These are phyloP conservation scores for Drosophila pandora DNA, from an alignment of 1,140 invertebrate genomes.

Conservation along the genomic window DNA sequence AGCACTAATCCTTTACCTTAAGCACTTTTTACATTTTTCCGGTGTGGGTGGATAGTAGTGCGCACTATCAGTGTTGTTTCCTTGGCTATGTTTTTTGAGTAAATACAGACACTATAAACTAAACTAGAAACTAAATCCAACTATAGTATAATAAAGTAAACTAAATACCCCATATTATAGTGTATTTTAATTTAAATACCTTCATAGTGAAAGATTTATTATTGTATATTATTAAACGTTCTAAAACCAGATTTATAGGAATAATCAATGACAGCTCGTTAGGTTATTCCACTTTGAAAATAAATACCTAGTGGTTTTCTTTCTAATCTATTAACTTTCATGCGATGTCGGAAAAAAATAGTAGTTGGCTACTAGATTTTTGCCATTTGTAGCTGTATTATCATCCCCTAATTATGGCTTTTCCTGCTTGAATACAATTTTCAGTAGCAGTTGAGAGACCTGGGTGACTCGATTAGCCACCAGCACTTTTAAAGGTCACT, in stretches of 20 bases:
- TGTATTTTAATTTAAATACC: not conserved
- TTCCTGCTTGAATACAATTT: not conserved
- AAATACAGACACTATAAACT: not conserved
- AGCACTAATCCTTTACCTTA: slow-evolving; percentile 65
- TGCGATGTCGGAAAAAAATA: no score
- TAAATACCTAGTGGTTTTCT: no score
- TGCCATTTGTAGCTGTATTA: not conserved
- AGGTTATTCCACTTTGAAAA: no score
- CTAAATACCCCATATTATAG: not conserved
- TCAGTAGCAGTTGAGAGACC: not conserved
- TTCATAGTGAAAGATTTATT: no score
- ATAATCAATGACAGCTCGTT: not conserved
- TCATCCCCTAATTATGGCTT: not conserved
- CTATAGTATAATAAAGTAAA: not conserved
- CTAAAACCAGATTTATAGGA: not conserved
- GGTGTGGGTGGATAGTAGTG: slow-evolving; percentile 11
- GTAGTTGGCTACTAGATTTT: not conserved
- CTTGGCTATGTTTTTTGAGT: not conserved
- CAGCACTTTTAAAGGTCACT: slow-evolving; percentile 23
- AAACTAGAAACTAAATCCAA: not conserved
- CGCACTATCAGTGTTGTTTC: slow-evolving; percentile 20
- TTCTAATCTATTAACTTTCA: no score
- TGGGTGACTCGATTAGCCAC: not conserved
- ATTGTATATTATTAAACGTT: not conserved
- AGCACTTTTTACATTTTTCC: slow-evolving; percentile 49